phyloP scores from a whole-genome alignment of 2,113 vertebrate genomes.

The Prunella fulvescens region DNA sequence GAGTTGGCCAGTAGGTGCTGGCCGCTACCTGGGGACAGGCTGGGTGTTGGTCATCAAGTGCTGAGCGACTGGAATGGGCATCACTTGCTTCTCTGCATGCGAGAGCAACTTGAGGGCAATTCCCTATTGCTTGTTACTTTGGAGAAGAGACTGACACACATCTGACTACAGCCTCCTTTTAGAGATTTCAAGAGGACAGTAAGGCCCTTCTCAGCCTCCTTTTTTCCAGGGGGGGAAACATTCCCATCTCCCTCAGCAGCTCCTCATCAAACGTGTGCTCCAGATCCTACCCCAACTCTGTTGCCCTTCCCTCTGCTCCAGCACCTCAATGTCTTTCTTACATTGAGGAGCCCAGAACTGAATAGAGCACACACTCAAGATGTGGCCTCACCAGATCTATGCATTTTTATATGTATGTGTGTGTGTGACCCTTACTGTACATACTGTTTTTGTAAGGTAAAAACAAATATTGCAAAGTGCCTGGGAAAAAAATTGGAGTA shows the following conservation, averaged over 20 bases:
- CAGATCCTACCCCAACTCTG: neutral
- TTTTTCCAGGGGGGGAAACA: neutral
- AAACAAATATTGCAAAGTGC: neutral
- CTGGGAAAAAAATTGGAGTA: neutral
- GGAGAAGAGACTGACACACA: neutral
- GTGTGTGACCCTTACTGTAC: neutral
- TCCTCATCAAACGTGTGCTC: neutral
- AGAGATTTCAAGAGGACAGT: neutral
- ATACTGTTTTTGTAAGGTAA: fast-evolving
- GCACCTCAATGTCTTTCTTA: neutral
- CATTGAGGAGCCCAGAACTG: neutral
- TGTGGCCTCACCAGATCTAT: neutral
- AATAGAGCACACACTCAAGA: neutral
- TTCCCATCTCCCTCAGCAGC: neutral
- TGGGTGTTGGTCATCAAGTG: neutral
- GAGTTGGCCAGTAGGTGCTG: neutral
- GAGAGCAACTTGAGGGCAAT: neutral
- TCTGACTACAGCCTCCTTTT: neutral
- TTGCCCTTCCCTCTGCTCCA: neutral
- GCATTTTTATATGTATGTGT: neutral
- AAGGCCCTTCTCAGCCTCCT: neutral
- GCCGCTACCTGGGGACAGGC: fast-evolving
- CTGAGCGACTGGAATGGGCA: neutral
- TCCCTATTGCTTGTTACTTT: neutral
- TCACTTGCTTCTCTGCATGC: neutral